Evolutionary conservation across 1,140 invertebrate species (phyloP).

Genomic region (Drosophila ercepeae): DNA sequence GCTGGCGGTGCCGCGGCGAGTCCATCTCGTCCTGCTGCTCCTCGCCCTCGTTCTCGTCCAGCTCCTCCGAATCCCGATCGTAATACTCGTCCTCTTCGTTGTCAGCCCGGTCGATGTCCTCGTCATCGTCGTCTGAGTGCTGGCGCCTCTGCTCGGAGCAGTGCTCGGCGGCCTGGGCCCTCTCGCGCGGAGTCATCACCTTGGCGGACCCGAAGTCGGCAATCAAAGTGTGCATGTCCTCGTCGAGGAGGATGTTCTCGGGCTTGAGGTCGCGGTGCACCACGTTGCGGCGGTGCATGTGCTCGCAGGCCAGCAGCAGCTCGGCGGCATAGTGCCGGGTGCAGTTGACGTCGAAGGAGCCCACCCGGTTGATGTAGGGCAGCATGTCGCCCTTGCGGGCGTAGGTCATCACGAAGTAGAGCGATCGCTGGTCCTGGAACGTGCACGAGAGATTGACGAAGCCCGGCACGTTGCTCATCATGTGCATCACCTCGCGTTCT

Average conservation of each 20-base stretch:
- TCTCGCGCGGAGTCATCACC: slow-evolving; percentile 86
- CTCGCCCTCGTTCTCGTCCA: slow-evolving; percentile 40
- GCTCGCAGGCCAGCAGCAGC: slow-evolving; percentile 95
- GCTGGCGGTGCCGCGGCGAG: slow-evolving; percentile 33
- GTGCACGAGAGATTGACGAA: slow-evolving; percentile 98
- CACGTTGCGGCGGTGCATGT: slow-evolving; percentile 94
- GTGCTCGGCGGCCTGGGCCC: slow-evolving; percentile 63
- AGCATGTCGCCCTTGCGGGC: slow-evolving; percentile 97
- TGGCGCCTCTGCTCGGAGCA: slow-evolving; percentile 39
- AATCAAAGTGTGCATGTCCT: slow-evolving; percentile 98
- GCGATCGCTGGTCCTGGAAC: slow-evolving; percentile 96
- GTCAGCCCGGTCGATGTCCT: slow-evolving; percentile 60
- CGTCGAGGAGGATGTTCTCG: slow-evolving; percentile 95
- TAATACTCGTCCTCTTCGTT: slow-evolving; percentile 62
- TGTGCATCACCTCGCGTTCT: slow-evolving; percentile 83
- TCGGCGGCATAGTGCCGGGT: slow-evolving; percentile 97
- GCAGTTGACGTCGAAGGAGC: slow-evolving; percentile 94
- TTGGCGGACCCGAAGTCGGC: slow-evolving; percentile 99
- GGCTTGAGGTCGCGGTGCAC: slow-evolving; percentile 97
- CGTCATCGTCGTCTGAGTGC: slow-evolving; percentile 70
- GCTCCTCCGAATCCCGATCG: slow-evolving; percentile 41
- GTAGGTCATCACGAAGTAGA: slow-evolving; percentile 98
- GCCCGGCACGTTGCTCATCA: slow-evolving; percentile 86
- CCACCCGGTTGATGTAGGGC: slow-evolving; percentile 95
- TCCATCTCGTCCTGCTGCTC: slow-evolving; percentile 48